A percentile compares a stretch with the other conserved stretches of the same genome.
Evolutionary conservation across 2,797 vertebrate species (phyloP).

Genomic region (Enteromius thamalakanensis): DNA sequence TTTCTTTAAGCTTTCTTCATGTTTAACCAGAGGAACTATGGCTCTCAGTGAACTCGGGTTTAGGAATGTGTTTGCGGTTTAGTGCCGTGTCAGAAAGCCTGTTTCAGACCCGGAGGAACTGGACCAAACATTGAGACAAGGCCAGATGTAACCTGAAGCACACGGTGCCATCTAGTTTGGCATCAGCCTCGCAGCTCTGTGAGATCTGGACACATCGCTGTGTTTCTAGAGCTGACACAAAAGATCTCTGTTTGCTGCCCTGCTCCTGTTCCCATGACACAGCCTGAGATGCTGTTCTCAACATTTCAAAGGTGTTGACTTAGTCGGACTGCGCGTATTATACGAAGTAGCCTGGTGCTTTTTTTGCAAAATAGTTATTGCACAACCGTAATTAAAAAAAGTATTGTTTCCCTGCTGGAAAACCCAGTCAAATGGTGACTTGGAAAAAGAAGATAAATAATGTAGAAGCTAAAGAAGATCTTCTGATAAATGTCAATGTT

Average conservation of each 20-base stretch:
- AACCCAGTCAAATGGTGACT: neutral
- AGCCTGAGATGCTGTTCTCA: conserved; percentile 16
- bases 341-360: neutral
- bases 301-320: conserved; percentile 8
- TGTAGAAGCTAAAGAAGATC: neutral
- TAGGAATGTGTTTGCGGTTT: neutral
- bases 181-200: conserved; percentile 50
- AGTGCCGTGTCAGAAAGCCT: neutral
- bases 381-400: neutral
- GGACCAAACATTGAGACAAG: conserved; percentile 11
- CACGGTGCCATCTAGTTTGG: conserved; percentile 35
- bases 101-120: conserved; percentile 15
- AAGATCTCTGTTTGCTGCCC: conserved; percentile 34
- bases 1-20: neutral
- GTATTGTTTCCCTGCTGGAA: neutral
- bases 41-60: neutral
- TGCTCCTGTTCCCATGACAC: conserved; percentile 41
- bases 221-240: conserved; percentile 50
- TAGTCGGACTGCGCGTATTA: neutral
- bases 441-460: neutral
- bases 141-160: conserved; percentile 14
- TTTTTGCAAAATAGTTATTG: neutral
- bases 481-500: too few species aligned
- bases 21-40: neutral
- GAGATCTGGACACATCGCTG: conserved; percentile 53